Evolutionary conservation across 2,113 vertebrate genomes (phyloP).

Genomic region (Phylloscopus trochilus): DNA sequence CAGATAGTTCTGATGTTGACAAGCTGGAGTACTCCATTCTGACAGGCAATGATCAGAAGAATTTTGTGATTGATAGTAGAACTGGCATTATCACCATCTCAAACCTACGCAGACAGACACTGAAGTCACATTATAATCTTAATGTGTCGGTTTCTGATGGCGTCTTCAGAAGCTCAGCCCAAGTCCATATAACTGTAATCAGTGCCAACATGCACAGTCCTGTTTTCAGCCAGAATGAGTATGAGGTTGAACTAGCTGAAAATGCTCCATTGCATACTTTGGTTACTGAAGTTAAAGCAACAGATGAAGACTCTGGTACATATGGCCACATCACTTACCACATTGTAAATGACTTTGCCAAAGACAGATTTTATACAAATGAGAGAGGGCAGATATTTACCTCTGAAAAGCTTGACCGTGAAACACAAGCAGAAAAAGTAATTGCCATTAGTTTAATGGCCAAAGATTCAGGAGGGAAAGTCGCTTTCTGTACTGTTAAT

Average conservation of each 20-base stretch:
- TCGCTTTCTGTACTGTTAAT: slow-evolving; percentile 91
- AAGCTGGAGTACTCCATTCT: slow-evolving; percentile 89
- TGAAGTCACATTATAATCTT: slow-evolving; percentile 83
- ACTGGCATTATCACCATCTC: slow-evolving; percentile 86
- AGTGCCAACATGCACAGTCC: slow-evolving; percentile 92
- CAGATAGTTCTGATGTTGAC: slow-evolving; percentile 82
- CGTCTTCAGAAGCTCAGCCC: slow-evolving; percentile 89
- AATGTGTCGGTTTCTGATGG: slow-evolving; percentile 92
- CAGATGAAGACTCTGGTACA: slow-evolving; percentile 86
- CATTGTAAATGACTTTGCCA: slow-evolving; percentile 93
- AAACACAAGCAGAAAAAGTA: slow-evolving; percentile 88
- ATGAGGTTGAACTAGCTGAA: slow-evolving; percentile 91
- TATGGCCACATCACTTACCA: slow-evolving; percentile 86
- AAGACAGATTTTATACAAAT: slow-evolving; percentile 88
- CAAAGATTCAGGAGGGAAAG: slow-evolving; percentile 91
- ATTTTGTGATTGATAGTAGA: slow-evolving; percentile 85
- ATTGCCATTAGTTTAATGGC: slow-evolving; percentile 89
- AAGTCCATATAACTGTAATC: slow-evolving; percentile 81
- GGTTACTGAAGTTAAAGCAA: slow-evolving; percentile 84
- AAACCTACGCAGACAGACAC: slow-evolving; percentile 78
- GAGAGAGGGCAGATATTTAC: slow-evolving; percentile 89
- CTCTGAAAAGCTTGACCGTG: slow-evolving; percentile 88
- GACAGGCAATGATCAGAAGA: slow-evolving; percentile 89
- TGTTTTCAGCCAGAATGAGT: slow-evolving; percentile 86
- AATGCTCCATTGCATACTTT: slow-evolving; percentile 86